phyloP scores from a whole-genome alignment of 2,888 invertebrate species.

The Epinotia nisella region DNA sequence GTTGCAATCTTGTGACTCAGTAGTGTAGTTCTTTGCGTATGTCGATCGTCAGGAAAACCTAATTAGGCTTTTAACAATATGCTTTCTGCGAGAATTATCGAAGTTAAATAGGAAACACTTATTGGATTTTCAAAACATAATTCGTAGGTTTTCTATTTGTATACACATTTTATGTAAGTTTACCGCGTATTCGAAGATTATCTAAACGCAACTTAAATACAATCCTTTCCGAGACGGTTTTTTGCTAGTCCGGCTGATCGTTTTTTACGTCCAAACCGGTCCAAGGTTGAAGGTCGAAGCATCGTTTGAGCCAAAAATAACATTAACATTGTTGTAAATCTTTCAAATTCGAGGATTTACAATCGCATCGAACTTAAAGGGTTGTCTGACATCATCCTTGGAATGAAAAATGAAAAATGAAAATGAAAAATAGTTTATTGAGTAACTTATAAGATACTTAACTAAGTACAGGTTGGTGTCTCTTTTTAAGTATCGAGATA shows the following conservation, averaged over 20 bases:
- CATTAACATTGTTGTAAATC: conserved; percentile 21
- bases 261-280: conserved; percentile 16
- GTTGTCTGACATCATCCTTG: conserved; percentile 27
- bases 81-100: background rate
- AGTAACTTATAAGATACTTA: too few species aligned
- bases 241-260: conserved; percentile 2
- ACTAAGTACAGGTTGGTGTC: too few species aligned
- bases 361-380: conserved; percentile 18
- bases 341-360: conserved; percentile 7
- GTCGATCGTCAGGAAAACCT: background rate
- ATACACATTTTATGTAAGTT: background rate
- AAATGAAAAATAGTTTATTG: too few species aligned
- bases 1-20: conserved; percentile 8
- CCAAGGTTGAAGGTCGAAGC: conserved; percentile 27
- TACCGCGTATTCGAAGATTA: background rate
- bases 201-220: background rate
- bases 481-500: too few species aligned
- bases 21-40: background rate
- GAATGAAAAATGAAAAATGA: too few species aligned
- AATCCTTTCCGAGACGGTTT: background rate
- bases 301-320: conserved; percentile 28
- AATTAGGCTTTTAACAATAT: background rate
- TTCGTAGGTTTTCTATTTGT: too few species aligned
- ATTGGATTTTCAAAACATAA: background rate
- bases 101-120: background rate